Percentiles rank a stretch among this genome's conserved stretches.
phyloP scores from a whole-genome alignment of 2,113 vertebrate species.

The Saguinus midas region DNA sequence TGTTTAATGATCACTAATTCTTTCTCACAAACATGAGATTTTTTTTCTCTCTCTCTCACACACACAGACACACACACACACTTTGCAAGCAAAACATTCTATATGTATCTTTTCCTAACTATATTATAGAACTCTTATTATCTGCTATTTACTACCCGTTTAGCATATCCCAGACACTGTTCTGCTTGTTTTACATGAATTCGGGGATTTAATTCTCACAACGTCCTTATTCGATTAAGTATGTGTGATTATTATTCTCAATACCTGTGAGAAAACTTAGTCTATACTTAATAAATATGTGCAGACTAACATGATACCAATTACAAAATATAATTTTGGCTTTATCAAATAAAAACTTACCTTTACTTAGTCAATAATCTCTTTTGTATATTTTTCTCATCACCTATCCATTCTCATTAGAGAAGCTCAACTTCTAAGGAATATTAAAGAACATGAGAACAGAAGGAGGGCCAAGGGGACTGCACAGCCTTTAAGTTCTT shows the following conservation, averaged over 20 bases:
- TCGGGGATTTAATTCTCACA: background rate
- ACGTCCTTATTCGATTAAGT: fast-evolving
- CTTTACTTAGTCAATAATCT: background rate
- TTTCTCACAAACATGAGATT: background rate
- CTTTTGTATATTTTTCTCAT: background rate
- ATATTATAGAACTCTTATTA: background rate
- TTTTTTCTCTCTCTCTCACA: background rate
- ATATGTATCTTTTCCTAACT: background rate
- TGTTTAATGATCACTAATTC: background rate
- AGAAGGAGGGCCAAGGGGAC: background rate
- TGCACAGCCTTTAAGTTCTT: background rate
- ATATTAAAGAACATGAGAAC: background rate
- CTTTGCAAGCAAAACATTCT: background rate
- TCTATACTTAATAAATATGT: background rate
- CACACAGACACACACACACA: background rate
- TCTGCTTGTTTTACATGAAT: background rate
- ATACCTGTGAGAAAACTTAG: background rate
- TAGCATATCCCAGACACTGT: background rate
- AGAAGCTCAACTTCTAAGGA: background rate
- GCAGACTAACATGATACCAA: background rate
- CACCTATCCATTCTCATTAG: background rate
- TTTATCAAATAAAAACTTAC: background rate
- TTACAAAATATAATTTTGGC: background rate
- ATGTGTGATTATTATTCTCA: background rate
- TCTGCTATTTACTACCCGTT: background rate